Base-by-base conservation (phyloP, 92 coral and sea anemone genomes). In the Phenganax stokvisi region DNA sequence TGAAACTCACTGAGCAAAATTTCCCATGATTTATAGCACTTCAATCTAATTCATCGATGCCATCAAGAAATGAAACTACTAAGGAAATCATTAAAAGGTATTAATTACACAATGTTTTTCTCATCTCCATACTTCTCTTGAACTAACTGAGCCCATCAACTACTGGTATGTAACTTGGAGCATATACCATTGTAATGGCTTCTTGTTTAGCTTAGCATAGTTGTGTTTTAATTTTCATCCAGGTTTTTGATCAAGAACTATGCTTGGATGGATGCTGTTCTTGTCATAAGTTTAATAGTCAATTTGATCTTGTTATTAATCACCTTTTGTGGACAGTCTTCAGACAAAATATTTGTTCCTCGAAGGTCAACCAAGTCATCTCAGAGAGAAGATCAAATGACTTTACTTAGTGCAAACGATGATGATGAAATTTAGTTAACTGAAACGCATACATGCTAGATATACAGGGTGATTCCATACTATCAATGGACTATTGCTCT, bases 191-290 rank as follows among this genome's bases (percentile, higher is more conserved):
- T 5, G 47, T 37, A 37, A 0, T 37, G 0, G 47, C 47, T 1
- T 37, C 5, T 37, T 1, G 47, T 37, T 37, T 37, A 0, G 5
- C 47, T 5, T 37, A 37, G 0, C 0, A 37, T 37, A 37, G 13
- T 30, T 6, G 27, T 57, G 9, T 63, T 51, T 57, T 51, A 25
- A 28, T 60, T 17, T 53, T 52, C 80, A 68, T 86, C 17, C 79
- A 96, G 99, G 58, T 84, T 81, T 31, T 87, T 92, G 71, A 87
- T 92, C 71, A 85, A 81, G 29, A 92, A 97, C 93, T 96, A 92
- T 84, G 84, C 92, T 75, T 91, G 92, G 66, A 86, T 87, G 55
- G 87, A 89, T 61, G 89, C 96, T 66, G 80, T 96, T 13, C 89
- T 89, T 80, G 96, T 83, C 8, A 80, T 89, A 55, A 92, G 99